Evolutionary conservation across 2,113 vertebrate species (phyloP).

Genomic region (Porphyrio hochstetteri): DNA sequence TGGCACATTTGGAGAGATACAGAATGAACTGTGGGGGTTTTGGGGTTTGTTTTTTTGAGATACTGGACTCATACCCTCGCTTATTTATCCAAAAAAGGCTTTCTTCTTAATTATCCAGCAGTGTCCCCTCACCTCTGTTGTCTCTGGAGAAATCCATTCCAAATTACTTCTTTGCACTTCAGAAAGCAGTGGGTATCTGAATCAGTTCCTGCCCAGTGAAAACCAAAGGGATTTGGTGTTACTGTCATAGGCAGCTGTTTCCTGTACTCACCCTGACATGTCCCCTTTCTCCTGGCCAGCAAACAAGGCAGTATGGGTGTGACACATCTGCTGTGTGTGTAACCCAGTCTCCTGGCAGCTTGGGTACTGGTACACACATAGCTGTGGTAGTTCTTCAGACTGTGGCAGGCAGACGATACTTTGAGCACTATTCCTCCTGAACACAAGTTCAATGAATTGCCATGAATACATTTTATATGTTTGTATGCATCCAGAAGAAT

Average conservation of each 20-base stretch:
- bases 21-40: neutral
- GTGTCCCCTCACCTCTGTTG: neutral
- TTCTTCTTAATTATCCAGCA: neutral
- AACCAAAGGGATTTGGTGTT: neutral
- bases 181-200: neutral
- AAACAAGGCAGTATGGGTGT: neutral
- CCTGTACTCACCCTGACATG: rapidly evolving
- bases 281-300: neutral
- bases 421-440: neutral
- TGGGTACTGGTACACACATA: neutral
- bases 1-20: neutral
- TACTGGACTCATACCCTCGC: neutral
- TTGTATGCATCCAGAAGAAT: neutral
- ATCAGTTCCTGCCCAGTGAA: neutral
- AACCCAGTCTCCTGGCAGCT: neutral
- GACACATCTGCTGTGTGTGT: neutral
- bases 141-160: neutral
- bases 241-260: neutral
- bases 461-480: neutral
- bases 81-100: neutral
- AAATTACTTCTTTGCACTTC: neutral
- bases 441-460: neutral
- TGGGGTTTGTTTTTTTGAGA: neutral
- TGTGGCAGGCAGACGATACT: neutral
- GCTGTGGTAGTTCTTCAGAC: neutral